Conservation (phyloP, 2,888 invertebrate genomes). For the Pandemis corylana region DNA sequence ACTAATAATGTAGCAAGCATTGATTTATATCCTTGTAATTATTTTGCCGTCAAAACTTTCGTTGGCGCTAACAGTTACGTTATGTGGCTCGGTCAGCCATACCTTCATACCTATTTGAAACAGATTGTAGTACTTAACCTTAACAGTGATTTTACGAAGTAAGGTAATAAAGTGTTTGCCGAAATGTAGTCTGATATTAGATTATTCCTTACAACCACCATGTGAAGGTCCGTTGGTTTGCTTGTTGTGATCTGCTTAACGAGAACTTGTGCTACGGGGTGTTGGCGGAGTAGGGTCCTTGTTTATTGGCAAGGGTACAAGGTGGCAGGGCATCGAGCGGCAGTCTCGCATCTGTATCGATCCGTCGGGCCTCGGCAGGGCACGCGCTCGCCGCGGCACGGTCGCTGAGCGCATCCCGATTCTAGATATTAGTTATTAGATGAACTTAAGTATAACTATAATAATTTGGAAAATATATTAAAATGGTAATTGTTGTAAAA, state of each 20-base stretch:
- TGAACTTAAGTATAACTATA: background rate
- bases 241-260: conserved; percentile 7
- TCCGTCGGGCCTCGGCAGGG: conserved; percentile 48
- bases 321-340: conserved; percentile 58
- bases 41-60: too few species aligned
- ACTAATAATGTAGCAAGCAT: too few species aligned
- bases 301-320: conserved; percentile 62
- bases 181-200: background rate
- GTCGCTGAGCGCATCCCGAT: conserved; percentile 44
- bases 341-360: conserved; percentile 59
- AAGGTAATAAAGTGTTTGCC: background rate
- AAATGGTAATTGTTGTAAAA: too few species aligned
- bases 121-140: too few species aligned
- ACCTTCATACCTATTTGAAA: too few species aligned
- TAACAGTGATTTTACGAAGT: too few species aligned
- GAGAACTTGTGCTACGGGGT: conserved; percentile 24
- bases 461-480: too few species aligned
- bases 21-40: too few species aligned
- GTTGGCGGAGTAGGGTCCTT: conserved; percentile 55
- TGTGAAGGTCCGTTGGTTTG: conserved; percentile 16
- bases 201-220: background rate
- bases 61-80: too few species aligned
- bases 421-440: conserved; percentile 2
- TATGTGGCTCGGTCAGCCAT: too few species aligned
- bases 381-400: conserved; percentile 55